Evolutionary conservation across 2,797 vertebrate species (phyloP), one percentile per base, ranked within the genome.

Genomic region (Megalops cyprinoides): DNA sequence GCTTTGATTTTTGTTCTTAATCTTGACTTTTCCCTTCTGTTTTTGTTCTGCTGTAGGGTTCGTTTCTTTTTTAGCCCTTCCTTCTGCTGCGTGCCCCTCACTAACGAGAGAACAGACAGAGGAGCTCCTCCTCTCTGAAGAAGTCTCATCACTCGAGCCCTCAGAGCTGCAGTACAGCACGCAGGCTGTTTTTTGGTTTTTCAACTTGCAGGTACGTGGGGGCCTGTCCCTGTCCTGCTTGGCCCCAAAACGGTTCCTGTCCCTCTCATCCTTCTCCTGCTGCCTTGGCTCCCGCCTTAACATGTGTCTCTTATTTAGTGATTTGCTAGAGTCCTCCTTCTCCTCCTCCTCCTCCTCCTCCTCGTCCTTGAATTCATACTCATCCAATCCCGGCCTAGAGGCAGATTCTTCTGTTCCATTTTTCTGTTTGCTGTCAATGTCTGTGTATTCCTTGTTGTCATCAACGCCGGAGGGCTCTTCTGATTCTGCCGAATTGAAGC

Each of bases 301-400:
- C 88, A 98, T 94, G 88, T 96, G 97, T 71, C 97, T 93, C 73
- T 97, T 96, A 23, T 98, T 97, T 0, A 98, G 89, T 85, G 96
- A 96, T 92, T 97, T 98, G 89, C 95, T 96, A 44, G 97, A 90
- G 90, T 98, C 96, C 79, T 95, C 94, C n/a, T 97, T 96, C 46
- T 94, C 94, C 78, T 99, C 98, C 4, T 99, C 98, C 91, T 99
- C 96, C 79, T 95, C 94, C n/a, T 97, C 96, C 46, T 94, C 94
- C 78, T 99, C 98, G 4, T 99, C 98, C 91, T 99, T 99, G 90
- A 99, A 99, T 87, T 99, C 98, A 12, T 99, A 99, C 82, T 99
- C 98, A 87, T 99, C 98, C 87, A 98, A 90, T 65, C 96, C 96
- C 37, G 95, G 94, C 74, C 90, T 78, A 5, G 96, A 94, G 74